phyloP scores from a whole-genome alignment of 2,113 vertebrate species.

The Thalassarche chlororhynchos region DNA sequence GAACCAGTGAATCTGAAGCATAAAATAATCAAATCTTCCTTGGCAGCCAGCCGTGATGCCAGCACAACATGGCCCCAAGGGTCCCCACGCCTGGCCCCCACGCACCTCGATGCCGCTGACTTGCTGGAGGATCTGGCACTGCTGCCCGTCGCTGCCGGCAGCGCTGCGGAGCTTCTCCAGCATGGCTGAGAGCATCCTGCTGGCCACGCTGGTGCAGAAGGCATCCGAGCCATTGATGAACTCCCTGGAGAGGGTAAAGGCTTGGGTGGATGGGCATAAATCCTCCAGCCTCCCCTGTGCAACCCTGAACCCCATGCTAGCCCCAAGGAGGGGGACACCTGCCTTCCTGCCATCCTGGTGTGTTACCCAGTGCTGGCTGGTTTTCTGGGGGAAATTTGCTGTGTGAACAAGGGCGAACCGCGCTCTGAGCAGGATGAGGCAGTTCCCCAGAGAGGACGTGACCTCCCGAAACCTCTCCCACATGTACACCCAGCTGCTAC shows the following conservation, averaged over 20 bases:
- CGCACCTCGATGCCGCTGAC: constrained; percentile 70
- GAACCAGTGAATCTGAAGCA: neutral
- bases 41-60: fast-evolving
- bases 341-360: neutral
- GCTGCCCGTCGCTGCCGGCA: constrained; percentile 37
- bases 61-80: fast-evolving
- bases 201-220: constrained; percentile 72
- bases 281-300: neutral
- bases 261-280: neutral
- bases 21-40: neutral
- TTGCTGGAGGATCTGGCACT: constrained; percentile 64
- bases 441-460: neutral
- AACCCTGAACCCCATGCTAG: fast-evolving
- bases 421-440: neutral
- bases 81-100: neutral
- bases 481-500: neutral
- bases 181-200: constrained; percentile 59
- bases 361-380: neutral
- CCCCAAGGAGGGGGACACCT: fast-evolving
- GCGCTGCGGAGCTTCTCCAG: constrained; percentile 70
- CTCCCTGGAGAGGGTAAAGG: constrained; percentile 65
- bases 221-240: constrained; percentile 70
- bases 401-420: fast-evolving
- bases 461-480: neutral
- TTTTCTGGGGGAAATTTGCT: neutral